phyloP scores from a whole-genome alignment of 2,797 vertebrate species.

The Enteromius thamalakanensis region DNA sequence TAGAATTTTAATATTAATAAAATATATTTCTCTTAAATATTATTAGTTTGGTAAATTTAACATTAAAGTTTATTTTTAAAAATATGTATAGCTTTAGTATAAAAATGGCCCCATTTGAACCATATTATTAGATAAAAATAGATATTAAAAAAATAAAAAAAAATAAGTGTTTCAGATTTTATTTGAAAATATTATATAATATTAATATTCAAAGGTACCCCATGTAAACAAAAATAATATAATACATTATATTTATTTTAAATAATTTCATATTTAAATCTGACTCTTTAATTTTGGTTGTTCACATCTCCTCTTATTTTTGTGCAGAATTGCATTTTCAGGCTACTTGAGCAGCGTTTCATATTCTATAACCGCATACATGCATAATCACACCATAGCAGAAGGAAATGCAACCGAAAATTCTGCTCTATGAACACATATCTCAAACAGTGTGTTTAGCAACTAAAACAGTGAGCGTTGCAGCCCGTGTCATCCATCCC shows the following conservation, averaged over 20 bases:
- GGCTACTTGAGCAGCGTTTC: not conserved
- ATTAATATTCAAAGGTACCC: not conserved
- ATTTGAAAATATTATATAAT: not conserved
- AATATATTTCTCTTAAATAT: not conserved
- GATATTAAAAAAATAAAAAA: too few species aligned
- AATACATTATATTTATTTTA: not conserved
- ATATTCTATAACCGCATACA: not conserved
- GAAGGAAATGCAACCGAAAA: not conserved
- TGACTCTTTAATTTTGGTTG: not conserved
- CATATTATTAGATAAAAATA: not conserved
- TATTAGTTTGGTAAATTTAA: too few species aligned
- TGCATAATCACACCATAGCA: not conserved
- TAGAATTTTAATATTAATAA: not conserved
- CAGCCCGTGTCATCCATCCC: conserved; percentile 6
- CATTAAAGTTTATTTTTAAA: too few species aligned
- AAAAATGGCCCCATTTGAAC: not conserved
- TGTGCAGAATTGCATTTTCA: not conserved
- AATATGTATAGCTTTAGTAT: not conserved
- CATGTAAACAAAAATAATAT: not conserved
- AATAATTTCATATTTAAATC: not conserved
- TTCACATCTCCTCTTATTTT: not conserved
- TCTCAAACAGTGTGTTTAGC: not conserved
- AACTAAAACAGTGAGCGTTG: not conserved
- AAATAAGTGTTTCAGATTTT: not conserved
- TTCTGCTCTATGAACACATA: not conserved